Percentiles rank a stretch among this genome's conserved stretches.
Conservation (phyloP, 2,113 vertebrate genomes). For the Ifrita kowaldi region DNA sequence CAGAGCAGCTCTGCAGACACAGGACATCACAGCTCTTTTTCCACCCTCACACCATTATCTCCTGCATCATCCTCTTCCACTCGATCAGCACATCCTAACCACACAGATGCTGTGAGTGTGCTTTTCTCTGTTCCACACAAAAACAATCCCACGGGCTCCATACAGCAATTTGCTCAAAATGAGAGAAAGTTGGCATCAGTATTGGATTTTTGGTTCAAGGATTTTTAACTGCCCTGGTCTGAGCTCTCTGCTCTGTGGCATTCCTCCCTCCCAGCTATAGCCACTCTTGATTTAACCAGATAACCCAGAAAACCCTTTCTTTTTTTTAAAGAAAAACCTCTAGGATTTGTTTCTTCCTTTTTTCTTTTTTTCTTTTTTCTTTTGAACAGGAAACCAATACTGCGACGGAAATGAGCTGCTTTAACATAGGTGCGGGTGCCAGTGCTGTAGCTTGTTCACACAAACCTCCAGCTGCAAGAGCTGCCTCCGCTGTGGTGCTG, state of each 20-base stretch:
- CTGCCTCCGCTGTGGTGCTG: neutral
- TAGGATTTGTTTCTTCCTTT: neutral
- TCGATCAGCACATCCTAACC: neutral
- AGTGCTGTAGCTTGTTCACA: neutral
- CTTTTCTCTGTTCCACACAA: neutral
- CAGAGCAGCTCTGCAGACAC: neutral
- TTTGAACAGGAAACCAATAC: conserved; percentile 19
- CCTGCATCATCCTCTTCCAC: neutral
- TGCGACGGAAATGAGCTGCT: neutral
- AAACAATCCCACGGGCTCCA: neutral
- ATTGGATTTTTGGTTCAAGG: neutral
- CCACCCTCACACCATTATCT: neutral
- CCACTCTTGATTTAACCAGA: neutral
- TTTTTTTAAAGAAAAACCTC: neutral
- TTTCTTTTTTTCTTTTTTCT: neutral
- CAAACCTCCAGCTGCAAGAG: neutral
- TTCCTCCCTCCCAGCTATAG: neutral
- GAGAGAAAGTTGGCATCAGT: neutral
- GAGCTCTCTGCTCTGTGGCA: neutral
- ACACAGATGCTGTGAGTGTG: neutral
- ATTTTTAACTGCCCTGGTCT: neutral
- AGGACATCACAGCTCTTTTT: neutral
- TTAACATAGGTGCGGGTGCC: neutral
- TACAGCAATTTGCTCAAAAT: neutral
- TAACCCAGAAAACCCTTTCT: neutral